Evolutionary conservation across 2,888 invertebrate genomes (phyloP), one percentile per base, ranked within the genome.

Genomic region (Cephus pygmeus): DNA sequence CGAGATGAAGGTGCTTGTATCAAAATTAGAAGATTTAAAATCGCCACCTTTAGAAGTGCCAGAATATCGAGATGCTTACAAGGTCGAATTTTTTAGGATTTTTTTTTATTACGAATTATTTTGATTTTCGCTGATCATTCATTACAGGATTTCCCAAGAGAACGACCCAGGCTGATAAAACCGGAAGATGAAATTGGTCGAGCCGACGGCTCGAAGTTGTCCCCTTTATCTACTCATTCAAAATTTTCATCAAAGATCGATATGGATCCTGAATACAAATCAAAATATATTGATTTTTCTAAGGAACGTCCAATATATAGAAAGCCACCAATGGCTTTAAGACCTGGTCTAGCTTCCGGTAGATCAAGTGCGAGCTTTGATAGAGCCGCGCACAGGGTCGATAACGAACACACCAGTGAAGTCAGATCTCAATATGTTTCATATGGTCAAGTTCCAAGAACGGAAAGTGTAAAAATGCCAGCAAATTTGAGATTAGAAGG

Each of bases 61-160:
- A 0, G 91, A 91, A 80, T 91, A 91, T 77, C 88, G 85, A 81
- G 91, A 89, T 73, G 88, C 91, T 12, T 91, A 90, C 73, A 91
- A 90, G 84, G 91, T 89, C 84, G 34, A 68, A 34, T 12, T 31
- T 30, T 74, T 35, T 2, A 40, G 23, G 30, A 23, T 0, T 35
- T 11, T 73, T 40, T 56, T 11, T 15, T 73, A 12, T 56, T 0
- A 2, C 12, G 12, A 23, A 76, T 33, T 12, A 76, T 40, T 23
- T 56, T 56, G 6, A 35, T 36, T 71, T 73, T 2, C 23, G 23
- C 9, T 56, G 23, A 23, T 23, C 23, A 0, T 56, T 56, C 56
- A 9, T 76, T 69, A 0, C 86, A 92, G 87, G 90, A 92, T 83
- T 92, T 92, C 83, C 93, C 93, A 12, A 89, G 93, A 73, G 92